Base-by-base conservation (phyloP, 2,113 vertebrate genomes). In the Lycocorax pyrrhopterus region DNA sequence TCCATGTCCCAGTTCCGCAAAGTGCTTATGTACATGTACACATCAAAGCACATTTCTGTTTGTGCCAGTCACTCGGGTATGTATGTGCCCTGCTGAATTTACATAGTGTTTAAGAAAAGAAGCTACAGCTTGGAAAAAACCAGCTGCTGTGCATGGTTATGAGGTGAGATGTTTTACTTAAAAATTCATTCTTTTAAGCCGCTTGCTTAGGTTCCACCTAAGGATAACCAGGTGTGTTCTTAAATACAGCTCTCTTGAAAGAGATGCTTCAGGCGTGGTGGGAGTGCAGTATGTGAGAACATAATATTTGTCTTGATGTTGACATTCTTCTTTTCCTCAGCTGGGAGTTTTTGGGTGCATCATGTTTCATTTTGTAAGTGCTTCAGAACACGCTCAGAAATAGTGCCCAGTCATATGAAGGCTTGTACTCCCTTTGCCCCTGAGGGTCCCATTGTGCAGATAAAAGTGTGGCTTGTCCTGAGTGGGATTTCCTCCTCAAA, bases 1-100 rank as follows among this genome's bases (percentile, higher is more conserved):
- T 88, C 63, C 41, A 35, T 64, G 92, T 84, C 92, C 94, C 64
- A 88, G 59, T 93, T 96, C 86, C 81, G 83, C 60, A 22, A 47
- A 92, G 66, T 43, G 68, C 64, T 84, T 47, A 74, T 77, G 59
- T 67, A 37, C 35, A 1, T 9, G 64, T 77, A 21, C 69, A 21
- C 94, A 88, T 77, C 78, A 80, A 93, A 93, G 93, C 58, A 60
- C 74, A 16, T 85, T 95, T 53, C 83, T 81, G 9, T 62, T 80
- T 2, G 0, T 44, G 59, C 71, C 85, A 3, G 1, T 95, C 90
- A 84, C 58, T 69, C 0, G 2, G 13, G 44, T 60, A 2, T 68
- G 53, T 76, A 3, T 51, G 37, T 73, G 55, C 75, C 68, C 29
- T 58, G 43, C 72, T 90, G 83, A 85, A 93, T 88, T 77, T 92